Percentiles rank a stretch among this genome's conserved stretches.
These are phyloP conservation scores for Pyrocoelia pectoralis DNA, from an alignment of 2,888 invertebrate species.

Conservation along the genomic window DNA sequence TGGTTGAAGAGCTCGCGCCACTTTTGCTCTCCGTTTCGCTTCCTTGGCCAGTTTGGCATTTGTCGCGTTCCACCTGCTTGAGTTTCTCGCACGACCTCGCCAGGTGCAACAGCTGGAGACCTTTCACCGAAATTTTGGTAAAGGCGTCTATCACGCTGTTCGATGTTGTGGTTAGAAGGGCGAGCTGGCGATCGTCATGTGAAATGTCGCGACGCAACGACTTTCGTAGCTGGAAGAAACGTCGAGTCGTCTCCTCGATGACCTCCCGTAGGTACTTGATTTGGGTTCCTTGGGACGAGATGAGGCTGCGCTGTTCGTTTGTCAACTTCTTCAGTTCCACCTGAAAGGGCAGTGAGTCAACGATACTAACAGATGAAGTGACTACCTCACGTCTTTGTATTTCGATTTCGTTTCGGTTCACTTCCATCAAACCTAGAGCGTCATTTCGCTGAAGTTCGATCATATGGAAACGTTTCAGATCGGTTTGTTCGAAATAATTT, in stretches of 20 bases:
- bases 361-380: too few species aligned
- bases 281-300: slow-evolving; percentile 39
- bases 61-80: slow-evolving; percentile 65
- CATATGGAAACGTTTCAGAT: slow-evolving; percentile 53
- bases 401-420: slow-evolving; percentile 49
- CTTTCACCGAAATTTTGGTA: slow-evolving; percentile 59
- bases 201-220: slow-evolving; percentile 45
- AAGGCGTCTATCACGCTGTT: slow-evolving; percentile 60
- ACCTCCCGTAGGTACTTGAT: slow-evolving; percentile 43
- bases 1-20: not conserved
- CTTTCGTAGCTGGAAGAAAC: slow-evolving; percentile 42
- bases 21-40: not conserved
- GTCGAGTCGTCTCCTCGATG: slow-evolving; percentile 38
- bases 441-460: slow-evolving; percentile 54
- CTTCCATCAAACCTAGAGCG: slow-evolving; percentile 51
- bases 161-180: slow-evolving; percentile 52
- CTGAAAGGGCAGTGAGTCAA: slow-evolving; percentile 16
- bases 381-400: slow-evolving; percentile 49
- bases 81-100: slow-evolving; percentile 65
- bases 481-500: slow-evolving; percentile 51
- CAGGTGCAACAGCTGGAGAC: slow-evolving; percentile 63
- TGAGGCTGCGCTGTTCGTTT: slow-evolving; percentile 40
- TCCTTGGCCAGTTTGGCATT: slow-evolving; percentile 43
- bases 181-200: slow-evolving; percentile 46
- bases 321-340: slow-evolving; percentile 45